Evolutionary conservation across 2,888 invertebrate species (phyloP), one percentile per base, ranked within the genome.

Genomic region (Mythimna albipuncta): DNA sequence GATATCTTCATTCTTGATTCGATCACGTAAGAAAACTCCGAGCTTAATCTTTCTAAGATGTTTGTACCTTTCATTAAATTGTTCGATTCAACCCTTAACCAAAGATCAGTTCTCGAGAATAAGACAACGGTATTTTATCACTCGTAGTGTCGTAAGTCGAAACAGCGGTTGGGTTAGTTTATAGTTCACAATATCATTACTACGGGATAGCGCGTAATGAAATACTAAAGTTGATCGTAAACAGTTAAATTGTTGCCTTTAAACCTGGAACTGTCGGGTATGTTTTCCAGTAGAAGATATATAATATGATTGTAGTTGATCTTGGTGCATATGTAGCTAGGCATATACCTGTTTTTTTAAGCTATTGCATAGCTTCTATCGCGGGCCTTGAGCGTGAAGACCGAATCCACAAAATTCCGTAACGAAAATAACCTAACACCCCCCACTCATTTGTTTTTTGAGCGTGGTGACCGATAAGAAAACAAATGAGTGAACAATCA

Each of bases 161-260:
- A 55, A 69, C 44, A 38, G 71, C 63, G 68, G 69, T 72, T 72
- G 64, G 72, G 59, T 69, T 66, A 73, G 61, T 82, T 84, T 86
- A 79, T 80, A 82, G 76, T 86, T 78, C 32, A 83, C 78, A 85
- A 85, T 77, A 81, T 85, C 66, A 85, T 83, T 83, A 82, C 76
- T 61, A 35, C 62, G 35, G 72, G 68, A 75, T 85, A 76, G 75
- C 64, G 47, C 66, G 73, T 85, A 85, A 85, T 85, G 85, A 85
- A 86, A 80, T 74, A 82, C 76, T 85, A 82, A 84, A 82, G 61
- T 69, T 63, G 75, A 72, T 85, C 85, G 78, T 85, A 86, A 85
- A 85, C 75, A 50, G 77, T 77, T 84, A 84, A 86, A 86, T 85
- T 85, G 85, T 86, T 78, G 85, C 75, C 63, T 84, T 64, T 41